Evolutionary conservation across 2,888 invertebrate genomes (phyloP), one percentile per base, ranked within the genome.

Genomic region (Drosophila niveifrons): DNA sequence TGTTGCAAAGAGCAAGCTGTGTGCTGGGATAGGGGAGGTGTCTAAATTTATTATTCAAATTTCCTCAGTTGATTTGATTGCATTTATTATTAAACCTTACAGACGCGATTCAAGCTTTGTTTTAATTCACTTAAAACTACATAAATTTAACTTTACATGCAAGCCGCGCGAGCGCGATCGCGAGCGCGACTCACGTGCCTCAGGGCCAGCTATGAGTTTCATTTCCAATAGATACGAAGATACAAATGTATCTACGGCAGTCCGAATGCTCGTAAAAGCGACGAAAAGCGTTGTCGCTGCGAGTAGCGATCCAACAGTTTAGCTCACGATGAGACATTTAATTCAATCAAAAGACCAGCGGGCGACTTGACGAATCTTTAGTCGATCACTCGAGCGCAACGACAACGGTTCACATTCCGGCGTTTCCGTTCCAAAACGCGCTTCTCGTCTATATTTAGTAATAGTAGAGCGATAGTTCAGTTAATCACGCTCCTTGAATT

Each of bases 91-190:
- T 75, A 71, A 70, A 55, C 63, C 66, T 83, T 78, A 80, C 69
- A 78, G 62, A 48, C 61, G 63, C 55, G 66, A 66, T 57, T 67
- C 57, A 44, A 52, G 73, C 63, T 64, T 87, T 81, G 89, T 88
- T 87, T 88, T 88, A 84, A 84, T 84, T 84, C 83, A 84, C 89
- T 88, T 84, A 87, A 84, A 84, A 84, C 87, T 73, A 87, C 84
- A 84, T 88, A 84, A 84, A 84, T 84, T 88, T 81, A 48, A 88
- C 87, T 84, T 84, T 87, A 87, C 89, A 88, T 88, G 88, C 88
- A 73, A 66, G 62, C 59, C 66, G 67, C 77, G 23, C 23, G 1
- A 23, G 23, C 23, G 4, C 23, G 1, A 23, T 4, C 23, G 4
- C 23, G 23, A 23, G 23, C 23, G 65, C 70, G 70, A 64, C 71